These are phyloP conservation scores for Linepithema humile DNA, from an alignment of 1,140 invertebrate species.

Conservation along the genomic window DNA sequence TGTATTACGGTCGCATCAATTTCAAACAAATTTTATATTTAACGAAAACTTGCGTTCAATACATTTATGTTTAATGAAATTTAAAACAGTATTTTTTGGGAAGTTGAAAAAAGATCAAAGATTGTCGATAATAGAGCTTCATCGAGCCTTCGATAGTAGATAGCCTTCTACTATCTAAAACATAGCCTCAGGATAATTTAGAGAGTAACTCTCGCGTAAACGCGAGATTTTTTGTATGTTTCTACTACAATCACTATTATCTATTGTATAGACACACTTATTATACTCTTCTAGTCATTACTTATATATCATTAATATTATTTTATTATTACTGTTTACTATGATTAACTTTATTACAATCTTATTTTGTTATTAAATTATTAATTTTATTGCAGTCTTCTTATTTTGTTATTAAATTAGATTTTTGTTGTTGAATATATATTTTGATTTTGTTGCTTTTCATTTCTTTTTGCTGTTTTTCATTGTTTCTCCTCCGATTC, in stretches of 20 bases:
- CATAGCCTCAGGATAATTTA: not conserved
- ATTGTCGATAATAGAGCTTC: not conserved
- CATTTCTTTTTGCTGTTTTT: not conserved
- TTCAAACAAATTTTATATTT: not conserved
- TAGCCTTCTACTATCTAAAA: not conserved
- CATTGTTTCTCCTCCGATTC: not conserved
- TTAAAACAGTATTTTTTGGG: not conserved
- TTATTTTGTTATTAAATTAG: slow-evolving; percentile 64
- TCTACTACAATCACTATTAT: not conserved
- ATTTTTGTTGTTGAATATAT: slow-evolving; percentile 44
- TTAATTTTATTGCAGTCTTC: too few species aligned
- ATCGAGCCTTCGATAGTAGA: not conserved
- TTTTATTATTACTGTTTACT: slow-evolving; percentile 6
- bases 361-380: slow-evolving; percentile 64
- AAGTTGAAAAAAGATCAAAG: not conserved
- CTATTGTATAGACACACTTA: not conserved
- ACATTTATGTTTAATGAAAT: slow-evolving; percentile 2
- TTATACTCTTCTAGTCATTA: slow-evolving; percentile 11
- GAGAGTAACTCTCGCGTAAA: not conserved
- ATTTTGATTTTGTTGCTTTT: slow-evolving; percentile 20
- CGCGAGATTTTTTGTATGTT: not conserved
- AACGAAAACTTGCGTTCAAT: too few species aligned
- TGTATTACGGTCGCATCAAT: not conserved
- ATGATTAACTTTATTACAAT: slow-evolving; percentile 47
- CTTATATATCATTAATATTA: slow-evolving; percentile 12